Conservation (phyloP, 2,113 vertebrate genomes). For the Peromyscus maniculatus region DNA sequence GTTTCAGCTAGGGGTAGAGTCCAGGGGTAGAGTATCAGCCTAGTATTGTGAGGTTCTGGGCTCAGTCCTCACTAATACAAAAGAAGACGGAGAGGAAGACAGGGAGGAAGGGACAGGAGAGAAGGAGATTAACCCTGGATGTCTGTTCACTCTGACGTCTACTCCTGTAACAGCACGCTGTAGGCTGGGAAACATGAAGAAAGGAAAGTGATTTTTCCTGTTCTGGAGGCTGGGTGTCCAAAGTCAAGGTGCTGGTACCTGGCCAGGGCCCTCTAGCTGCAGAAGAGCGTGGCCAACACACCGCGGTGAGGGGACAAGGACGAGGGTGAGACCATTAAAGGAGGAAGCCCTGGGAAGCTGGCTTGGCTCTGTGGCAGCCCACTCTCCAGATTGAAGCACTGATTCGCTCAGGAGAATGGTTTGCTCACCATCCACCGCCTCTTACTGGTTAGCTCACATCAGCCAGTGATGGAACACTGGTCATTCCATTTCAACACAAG, state of each 20-base stretch:
- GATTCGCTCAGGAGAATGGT: no score
- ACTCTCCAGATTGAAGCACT: not conserved
- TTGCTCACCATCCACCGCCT: accelerated
- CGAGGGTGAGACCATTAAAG: not conserved
- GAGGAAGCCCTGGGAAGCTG: not conserved
- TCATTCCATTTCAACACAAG: not conserved
- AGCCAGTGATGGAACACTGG: no score
- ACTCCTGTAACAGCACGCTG: not conserved
- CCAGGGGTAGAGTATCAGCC: not conserved
- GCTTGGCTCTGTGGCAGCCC: no score
- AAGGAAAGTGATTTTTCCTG: no score
- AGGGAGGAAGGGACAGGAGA: no score
- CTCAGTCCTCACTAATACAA: not conserved
- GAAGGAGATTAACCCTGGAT: not conserved
- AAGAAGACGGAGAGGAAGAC: no score
- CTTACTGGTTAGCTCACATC: not conserved
- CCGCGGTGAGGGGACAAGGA: not conserved
- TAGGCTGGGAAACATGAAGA: not conserved
- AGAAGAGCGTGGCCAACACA: not conserved
- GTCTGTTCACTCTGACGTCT: not conserved
- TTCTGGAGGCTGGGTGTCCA: not conserved
- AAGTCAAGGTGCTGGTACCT: no score
- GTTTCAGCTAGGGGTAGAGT: no score
- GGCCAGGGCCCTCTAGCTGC: not conserved
- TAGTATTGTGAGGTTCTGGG: not conserved